phyloP scores from a whole-genome alignment of 2,888 invertebrate genomes.

The Polia nebulosa region DNA sequence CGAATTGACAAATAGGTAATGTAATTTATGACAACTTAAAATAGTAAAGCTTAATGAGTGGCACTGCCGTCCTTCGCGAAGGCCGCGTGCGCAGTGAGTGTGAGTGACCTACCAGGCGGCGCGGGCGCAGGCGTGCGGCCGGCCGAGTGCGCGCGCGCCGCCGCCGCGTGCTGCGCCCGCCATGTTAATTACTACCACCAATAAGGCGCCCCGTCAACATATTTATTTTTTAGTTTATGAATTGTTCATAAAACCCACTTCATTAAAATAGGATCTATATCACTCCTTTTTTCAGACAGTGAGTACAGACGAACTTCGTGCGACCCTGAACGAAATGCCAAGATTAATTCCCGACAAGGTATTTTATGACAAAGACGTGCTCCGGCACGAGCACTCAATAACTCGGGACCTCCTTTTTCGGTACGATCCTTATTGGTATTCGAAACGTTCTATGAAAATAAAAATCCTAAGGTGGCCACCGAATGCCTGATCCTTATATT shows the following conservation, averaged over 20 bases:
- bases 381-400: conserved; percentile 79
- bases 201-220: conserved; percentile 87
- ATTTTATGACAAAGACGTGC: conserved; percentile 81
- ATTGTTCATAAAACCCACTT: conserved; percentile 80
- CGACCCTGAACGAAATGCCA: conserved; percentile 85
- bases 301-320: conserved; percentile 58
- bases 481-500: conserved; percentile 87
- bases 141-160: conserved; percentile 42
- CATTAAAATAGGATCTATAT: conserved; percentile 80
- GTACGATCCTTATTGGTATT: conserved; percentile 81
- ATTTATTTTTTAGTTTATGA: conserved; percentile 84
- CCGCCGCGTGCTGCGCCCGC: conserved; percentile 75
- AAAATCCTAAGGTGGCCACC: conserved; percentile 84
- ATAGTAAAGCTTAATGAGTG: conserved; percentile 70
- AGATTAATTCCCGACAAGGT: conserved; percentile 82
- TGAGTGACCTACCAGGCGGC: conserved; percentile 83
- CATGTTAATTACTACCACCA: conserved; percentile 88
- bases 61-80: conserved; percentile 82
- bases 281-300: conserved; percentile 73
- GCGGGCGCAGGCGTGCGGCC: conserved; percentile 31
- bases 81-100: conserved; percentile 81
- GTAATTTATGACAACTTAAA: conserved; percentile 42
- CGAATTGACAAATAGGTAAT: conserved; percentile 54
- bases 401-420: conserved; percentile 83
- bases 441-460: conserved; percentile 83